Evolutionary conservation across 2,888 invertebrate species (phyloP).

Genomic region (Andrena camellia): DNA sequence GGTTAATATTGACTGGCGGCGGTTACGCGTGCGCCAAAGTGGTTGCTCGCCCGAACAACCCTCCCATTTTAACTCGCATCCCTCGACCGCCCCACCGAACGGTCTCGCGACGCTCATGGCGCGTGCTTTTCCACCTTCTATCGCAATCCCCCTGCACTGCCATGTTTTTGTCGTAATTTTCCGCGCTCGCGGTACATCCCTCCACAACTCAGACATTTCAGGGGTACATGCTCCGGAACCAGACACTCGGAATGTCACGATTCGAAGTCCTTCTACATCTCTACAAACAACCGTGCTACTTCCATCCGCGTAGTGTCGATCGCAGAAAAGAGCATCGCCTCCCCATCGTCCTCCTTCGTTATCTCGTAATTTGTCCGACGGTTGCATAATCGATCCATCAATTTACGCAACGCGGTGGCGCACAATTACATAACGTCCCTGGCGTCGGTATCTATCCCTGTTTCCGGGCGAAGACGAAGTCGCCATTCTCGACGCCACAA

Average conservation of each 20-base stretch:
- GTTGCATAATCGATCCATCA: conserved; percentile 40
- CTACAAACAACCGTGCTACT: neutral
- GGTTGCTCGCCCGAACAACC: conserved; percentile 72
- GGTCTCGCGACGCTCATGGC: conserved; percentile 61
- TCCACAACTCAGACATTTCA: neutral
- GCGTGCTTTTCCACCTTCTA: conserved; percentile 57
- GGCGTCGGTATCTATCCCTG: conserved; percentile 59
- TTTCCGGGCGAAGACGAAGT: conserved; percentile 62
- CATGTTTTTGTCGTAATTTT: conserved; percentile 42
- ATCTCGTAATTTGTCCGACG: conserved; percentile 47
- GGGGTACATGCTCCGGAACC: neutral
- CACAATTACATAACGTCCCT: conserved; percentile 48
- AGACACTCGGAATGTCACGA: neutral
- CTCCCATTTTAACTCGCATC: conserved; percentile 73
- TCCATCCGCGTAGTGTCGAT: neutral
- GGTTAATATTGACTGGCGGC: conserved; percentile 83
- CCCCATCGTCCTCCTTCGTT: neutral
- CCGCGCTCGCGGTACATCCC: neutral
- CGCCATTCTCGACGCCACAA: conserved; percentile 64
- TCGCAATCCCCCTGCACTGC: conserved; percentile 55
- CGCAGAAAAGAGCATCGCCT: neutral
- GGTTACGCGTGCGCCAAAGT: conserved; percentile 83
- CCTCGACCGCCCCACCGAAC: conserved; percentile 56
- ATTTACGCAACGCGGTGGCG: conserved; percentile 27
- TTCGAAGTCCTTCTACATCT: neutral